Evolutionary conservation across 2,888 invertebrate genomes (phyloP).

Genomic region (Eledona agricola): DNA sequence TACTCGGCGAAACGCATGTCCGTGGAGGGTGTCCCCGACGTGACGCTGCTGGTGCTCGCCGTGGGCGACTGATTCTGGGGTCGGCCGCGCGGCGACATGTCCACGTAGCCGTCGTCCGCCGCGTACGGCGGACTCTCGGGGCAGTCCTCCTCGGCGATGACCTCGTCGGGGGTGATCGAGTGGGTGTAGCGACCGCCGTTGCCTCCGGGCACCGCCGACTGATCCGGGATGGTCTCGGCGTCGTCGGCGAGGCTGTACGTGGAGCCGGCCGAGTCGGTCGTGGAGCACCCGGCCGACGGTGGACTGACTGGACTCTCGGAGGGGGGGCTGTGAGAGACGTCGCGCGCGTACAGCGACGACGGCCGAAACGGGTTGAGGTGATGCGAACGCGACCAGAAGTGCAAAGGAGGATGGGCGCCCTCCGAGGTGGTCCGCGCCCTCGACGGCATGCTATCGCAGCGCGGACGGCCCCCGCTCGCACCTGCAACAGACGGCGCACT

Average conservation of each 20-base stretch:
- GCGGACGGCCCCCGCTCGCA: slow-evolving; percentile 66
- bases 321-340: slow-evolving; percentile 61
- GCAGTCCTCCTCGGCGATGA: slow-evolving; percentile 71
- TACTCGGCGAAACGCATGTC: slow-evolving; percentile 80
- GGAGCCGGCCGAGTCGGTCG: slow-evolving; percentile 75
- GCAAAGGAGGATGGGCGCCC: slow-evolving; percentile 60
- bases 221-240: too few species aligned
- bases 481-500: slow-evolving; percentile 45
- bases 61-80: slow-evolving; percentile 67
- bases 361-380: slow-evolving; percentile 61
- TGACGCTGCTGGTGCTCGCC: slow-evolving; percentile 77
- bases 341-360: slow-evolving; percentile 62
- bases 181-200: slow-evolving; percentile 63
- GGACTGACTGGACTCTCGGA: slow-evolving; percentile 70
- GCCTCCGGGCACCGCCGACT: too few species aligned
- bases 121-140: slow-evolving; percentile 55
- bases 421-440: slow-evolving; percentile 75
- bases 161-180: slow-evolving; percentile 71
- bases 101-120: slow-evolving; percentile 66
- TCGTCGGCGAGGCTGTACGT: slow-evolving; percentile 76
- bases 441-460: slow-evolving; percentile 86
- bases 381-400: slow-evolving; percentile 58
- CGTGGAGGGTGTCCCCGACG: slow-evolving; percentile 83
- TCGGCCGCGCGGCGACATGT: slow-evolving; percentile 64
- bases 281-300: slow-evolving; percentile 67